These are phyloP conservation scores for Raja brachyura DNA, from an alignment of 2,113 vertebrate species.

Conservation along the genomic window DNA sequence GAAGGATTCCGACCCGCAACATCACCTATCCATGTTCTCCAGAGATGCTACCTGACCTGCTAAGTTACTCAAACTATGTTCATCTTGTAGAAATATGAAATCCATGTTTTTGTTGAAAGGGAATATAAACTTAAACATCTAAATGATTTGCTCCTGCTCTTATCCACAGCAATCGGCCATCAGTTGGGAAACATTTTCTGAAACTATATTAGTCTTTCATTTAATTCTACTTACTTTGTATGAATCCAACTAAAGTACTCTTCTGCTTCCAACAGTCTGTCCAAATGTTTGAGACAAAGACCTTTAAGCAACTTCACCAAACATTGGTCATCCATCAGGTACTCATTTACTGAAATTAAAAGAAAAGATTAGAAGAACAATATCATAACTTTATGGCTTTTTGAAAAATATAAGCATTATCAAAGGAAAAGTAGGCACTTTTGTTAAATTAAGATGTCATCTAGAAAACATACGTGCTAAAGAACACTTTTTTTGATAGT, in stretches of 20 bases:
- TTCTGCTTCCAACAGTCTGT: conserved; percentile 74
- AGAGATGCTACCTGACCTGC: no score
- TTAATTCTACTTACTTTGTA: conserved; percentile 70
- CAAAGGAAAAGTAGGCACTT: neutral
- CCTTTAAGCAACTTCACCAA: conserved; percentile 85
- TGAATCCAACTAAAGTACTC: conserved; percentile 84
- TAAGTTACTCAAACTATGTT: no score
- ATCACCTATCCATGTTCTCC: no score
- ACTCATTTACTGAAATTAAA: conserved; percentile 66
- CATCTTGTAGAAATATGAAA: no score
- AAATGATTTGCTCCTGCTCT: no score
- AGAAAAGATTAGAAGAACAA: neutral
- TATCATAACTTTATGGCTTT: neutral
- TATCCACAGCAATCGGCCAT: neutral
- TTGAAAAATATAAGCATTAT: neutral
- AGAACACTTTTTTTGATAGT: neutral
- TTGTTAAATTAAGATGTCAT: neutral
- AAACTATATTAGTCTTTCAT: neutral
- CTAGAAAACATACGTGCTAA: neutral
- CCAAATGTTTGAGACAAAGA: conserved; percentile 87
- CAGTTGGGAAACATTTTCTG: neutral
- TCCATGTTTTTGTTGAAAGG: no score
- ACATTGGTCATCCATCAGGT: conserved; percentile 78
- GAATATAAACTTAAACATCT: no score
- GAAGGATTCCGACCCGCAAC: no score